A percentile compares a stretch with the other conserved stretches of the same genome.
phyloP scores from a whole-genome alignment of 2,888 invertebrate species.

The Drosophila dives region DNA sequence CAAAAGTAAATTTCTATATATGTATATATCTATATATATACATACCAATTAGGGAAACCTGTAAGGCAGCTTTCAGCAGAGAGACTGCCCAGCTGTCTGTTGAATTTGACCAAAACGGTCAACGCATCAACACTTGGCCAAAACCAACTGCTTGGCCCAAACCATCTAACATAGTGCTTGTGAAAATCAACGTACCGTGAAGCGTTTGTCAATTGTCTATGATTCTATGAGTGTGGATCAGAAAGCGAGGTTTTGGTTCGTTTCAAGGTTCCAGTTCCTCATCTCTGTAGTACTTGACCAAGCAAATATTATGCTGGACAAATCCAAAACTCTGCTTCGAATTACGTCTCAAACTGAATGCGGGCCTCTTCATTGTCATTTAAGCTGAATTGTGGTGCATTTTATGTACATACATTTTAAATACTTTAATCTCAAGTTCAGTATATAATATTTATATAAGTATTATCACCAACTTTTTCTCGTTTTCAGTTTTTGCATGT shows the following conservation, averaged over 20 bases:
- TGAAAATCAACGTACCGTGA: conserved; percentile 71
- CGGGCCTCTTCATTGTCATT: conserved; percentile 16
- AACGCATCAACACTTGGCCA: conserved; percentile 39
- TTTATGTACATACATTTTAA: not conserved
- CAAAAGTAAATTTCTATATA: conserved; percentile 17
- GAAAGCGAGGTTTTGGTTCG: conserved; percentile 27
- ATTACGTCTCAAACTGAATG: conserved; percentile 33
- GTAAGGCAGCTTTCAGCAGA: conserved; percentile 55
- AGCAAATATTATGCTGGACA: conserved; percentile 11
- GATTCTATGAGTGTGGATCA: conserved; percentile 11
- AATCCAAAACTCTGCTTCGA: conserved; percentile 1
- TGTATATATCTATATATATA: not conserved
- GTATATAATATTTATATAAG: not conserved
- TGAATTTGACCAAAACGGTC: conserved; percentile 39
- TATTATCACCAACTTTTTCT: not conserved
- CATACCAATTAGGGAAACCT: conserved; percentile 45
- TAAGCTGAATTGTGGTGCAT: conserved; percentile 1
- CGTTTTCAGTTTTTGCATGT: not conserved
- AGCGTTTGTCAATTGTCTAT: conserved; percentile 64
- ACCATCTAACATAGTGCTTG: conserved; percentile 32
- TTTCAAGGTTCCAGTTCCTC: conserved; percentile 43
- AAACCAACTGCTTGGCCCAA: conserved; percentile 16
- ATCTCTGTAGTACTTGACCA: conserved; percentile 9
- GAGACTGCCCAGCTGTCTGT: conserved; percentile 2
- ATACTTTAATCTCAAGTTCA: not conserved